Base-by-base conservation (phyloP, 1,140 invertebrate genomes). In the Drosophila micromelanica region DNA sequence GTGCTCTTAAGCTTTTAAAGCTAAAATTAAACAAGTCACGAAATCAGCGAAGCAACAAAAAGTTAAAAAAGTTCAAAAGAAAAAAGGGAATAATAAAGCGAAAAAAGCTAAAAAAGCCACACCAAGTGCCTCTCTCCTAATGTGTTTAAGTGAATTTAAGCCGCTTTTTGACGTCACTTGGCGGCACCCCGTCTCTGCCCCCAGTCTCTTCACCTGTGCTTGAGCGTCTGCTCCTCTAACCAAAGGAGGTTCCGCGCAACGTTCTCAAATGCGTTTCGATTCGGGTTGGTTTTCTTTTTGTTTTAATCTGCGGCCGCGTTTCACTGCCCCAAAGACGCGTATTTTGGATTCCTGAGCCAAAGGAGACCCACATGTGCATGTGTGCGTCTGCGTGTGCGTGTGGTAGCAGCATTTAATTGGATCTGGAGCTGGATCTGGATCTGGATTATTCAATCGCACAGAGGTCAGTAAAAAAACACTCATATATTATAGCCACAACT, bases 1-100 rank as follows among this genome's bases (percentile, higher is more conserved):
- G 81, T 86, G 82, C 78, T 87, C 81, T 86, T 87, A 89, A 79
- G 64, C 60, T 78, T 74, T 61, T 13, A 71, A 65, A 74, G 59
- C 59, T 70, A 37, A 67, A 72, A 32, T 43, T 49, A 54, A 62
- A 61, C 35, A 42, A 54, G 52, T 46, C 32, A 59, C 59, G n/a
- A 49, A 56, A 70, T 48, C 38, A 70, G 54, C 60, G 51, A 62
- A 54, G 30, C 57, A 69, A 49, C 8, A 32, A 38, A 54, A 32
- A 32, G 30, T 23, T 11, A 15, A 43, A 43, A 42, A 35, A 38
- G 12, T 13, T 13, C 15, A 57, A 17, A 30, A 42, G 2, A 8
- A 45, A 46, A 64, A 45, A n/a, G n/a, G n/a, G 49, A 69, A 69
- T 35, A 69, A 54, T 35, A 64, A 43, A 72, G 54, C 52, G 7